Conservation (phyloP, 2,888 invertebrate genomes). For the Polydrusus cervinus region DNA sequence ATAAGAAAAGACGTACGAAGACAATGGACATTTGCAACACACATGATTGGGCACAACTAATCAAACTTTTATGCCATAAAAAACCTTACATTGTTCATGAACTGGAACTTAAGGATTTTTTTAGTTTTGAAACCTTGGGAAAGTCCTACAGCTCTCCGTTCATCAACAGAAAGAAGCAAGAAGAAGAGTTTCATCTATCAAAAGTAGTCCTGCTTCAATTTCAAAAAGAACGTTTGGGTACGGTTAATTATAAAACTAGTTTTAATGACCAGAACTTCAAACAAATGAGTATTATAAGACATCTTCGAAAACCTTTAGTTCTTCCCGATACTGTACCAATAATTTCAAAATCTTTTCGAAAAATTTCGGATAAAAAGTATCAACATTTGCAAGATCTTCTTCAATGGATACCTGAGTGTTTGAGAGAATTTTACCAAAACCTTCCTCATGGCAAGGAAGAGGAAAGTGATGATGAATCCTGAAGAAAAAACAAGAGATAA, state of each 20-base stretch:
- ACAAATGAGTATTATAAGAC: background rate
- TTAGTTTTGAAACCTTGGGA: constrained; percentile 1
- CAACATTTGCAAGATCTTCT: background rate
- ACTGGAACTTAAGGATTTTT: constrained; percentile 1
- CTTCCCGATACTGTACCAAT: constrained; percentile 1
- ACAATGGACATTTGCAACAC: background rate
- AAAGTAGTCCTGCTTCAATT: constrained; percentile 1
- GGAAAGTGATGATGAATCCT: background rate
- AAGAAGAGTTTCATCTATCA: constrained; percentile 1
- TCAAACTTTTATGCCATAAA: background rate
- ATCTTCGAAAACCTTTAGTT: constrained; percentile 1
- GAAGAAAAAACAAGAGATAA: background rate
- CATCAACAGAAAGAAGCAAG: background rate
- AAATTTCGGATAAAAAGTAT: background rate
- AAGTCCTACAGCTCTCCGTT: constrained; percentile 1
- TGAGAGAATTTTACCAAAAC: constrained; percentile 1
- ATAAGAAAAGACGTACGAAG: constrained; percentile 15
- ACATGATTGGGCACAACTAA: background rate
- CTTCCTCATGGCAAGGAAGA: constrained; percentile 1
- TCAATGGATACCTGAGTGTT: constrained; percentile 1
- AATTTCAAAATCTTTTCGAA: background rate
- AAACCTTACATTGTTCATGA: constrained; percentile 1
- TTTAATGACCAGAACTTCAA: background rate
- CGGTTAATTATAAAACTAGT: constrained; percentile 1
- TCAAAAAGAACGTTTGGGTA: constrained; percentile 1